Conservation (phyloP, 2,113 vertebrate genomes). For the Dolichotis patagonum region DNA sequence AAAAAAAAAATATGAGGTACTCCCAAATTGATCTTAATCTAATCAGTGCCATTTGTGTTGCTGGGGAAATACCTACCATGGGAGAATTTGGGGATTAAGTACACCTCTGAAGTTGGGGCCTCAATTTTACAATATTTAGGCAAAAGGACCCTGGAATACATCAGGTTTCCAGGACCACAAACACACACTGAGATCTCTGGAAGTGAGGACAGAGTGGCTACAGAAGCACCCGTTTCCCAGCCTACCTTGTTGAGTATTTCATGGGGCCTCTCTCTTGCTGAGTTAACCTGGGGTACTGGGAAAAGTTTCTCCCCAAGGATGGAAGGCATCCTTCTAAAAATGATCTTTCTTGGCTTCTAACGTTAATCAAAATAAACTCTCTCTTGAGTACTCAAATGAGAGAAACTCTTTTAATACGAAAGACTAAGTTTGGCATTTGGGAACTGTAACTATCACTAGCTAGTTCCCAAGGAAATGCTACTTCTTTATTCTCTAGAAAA, state of each 20-base stretch:
- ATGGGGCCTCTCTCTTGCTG: background rate
- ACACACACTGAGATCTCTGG: background rate
- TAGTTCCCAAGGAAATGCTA: conserved; percentile 37
- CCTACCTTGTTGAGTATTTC: background rate
- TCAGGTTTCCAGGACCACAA: conserved; percentile 1
- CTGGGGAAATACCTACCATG: conserved; percentile 18
- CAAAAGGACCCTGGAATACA: conserved; percentile 10
- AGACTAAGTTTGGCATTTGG: conserved; percentile 49
- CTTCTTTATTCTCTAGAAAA: conserved; percentile 54
- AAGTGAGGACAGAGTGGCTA: background rate
- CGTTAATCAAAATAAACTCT: conserved; percentile 52
- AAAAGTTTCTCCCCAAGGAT: conserved; percentile 33
- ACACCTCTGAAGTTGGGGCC: background rate
- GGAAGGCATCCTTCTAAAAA: conserved; percentile 21
- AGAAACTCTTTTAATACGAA: conserved; percentile 50
- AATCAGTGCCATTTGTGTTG: conserved; percentile 50
- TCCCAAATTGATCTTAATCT: conserved; percentile 18
- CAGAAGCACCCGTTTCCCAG: background rate
- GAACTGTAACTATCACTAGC: conserved; percentile 51
- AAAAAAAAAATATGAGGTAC: conserved; percentile 27
- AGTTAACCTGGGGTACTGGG: background rate
- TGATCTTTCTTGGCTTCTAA: background rate
- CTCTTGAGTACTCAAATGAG: conserved; percentile 60
- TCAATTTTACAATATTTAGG: conserved; percentile 26
- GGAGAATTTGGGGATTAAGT: conserved; percentile 42